Percentiles rank a stretch among this genome's conserved stretches.
Evolutionary conservation across 2,797 vertebrate genomes (phyloP).

Genomic region (Sebastes goodei): DNA sequence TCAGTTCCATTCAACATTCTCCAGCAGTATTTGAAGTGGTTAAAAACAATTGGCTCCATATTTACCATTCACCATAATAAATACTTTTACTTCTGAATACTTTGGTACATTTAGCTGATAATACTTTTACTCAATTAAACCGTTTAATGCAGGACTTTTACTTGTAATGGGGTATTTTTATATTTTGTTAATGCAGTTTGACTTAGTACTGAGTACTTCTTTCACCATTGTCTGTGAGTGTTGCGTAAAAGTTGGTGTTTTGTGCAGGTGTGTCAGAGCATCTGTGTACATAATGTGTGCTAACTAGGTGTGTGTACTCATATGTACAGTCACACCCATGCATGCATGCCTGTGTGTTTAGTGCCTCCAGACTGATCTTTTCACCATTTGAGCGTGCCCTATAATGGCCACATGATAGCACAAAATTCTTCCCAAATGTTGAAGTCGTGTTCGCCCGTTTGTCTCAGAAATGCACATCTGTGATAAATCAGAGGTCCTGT

Average conservation of each 20-base stretch:
- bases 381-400: constrained; percentile 41
- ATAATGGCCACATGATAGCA: constrained; percentile 68
- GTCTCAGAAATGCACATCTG: constrained; percentile 74
- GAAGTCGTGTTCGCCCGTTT: constrained; percentile 45
- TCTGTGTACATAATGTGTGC: constrained; percentile 23
- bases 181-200: not conserved
- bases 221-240: not conserved
- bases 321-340: constrained; percentile 21
- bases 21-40: not conserved
- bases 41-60: not conserved
- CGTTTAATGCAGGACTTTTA: not conserved
- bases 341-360: constrained; percentile 16
- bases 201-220: not conserved
- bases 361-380: constrained; percentile 35
- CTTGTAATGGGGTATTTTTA: not conserved
- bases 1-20: not conserved
- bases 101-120: not conserved
- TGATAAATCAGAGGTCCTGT: constrained; percentile 66
- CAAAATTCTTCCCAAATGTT: constrained; percentile 77
- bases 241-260: not conserved
- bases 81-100: not conserved
- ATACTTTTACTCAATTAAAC: not conserved
- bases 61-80: not conserved
- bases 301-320: constrained; percentile 14
- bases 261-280: constrained; percentile 15